Conservation (phyloP, 2,797 vertebrate species). For the Galago senegalensis region DNA sequence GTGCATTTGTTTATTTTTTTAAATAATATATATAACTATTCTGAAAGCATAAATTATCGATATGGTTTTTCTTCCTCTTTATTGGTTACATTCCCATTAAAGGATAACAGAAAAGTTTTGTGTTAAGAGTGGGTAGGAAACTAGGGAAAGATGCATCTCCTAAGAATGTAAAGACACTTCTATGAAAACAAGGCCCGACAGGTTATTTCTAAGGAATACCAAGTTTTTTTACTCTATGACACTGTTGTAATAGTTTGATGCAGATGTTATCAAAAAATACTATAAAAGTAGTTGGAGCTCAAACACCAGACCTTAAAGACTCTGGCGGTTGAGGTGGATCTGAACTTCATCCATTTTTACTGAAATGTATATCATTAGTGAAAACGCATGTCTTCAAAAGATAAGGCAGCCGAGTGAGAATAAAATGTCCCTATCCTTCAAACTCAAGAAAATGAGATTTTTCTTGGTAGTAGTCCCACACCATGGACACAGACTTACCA, state of each 20-base stretch:
- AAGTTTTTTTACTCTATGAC: not conserved
- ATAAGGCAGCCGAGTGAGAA: not conserved
- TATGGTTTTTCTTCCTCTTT: not conserved
- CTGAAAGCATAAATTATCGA: not conserved
- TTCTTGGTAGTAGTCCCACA: not conserved
- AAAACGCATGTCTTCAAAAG: not conserved
- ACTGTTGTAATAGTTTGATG: not conserved
- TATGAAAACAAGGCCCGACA: not conserved
- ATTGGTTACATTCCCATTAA: not conserved
- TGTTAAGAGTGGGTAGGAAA: not conserved
- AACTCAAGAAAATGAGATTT: not conserved
- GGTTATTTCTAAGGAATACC: not conserved
- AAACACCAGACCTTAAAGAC: not conserved
- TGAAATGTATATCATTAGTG: not conserved
- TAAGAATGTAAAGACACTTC: not conserved
- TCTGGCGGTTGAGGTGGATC: not conserved
- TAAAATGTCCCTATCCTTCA: not conserved
- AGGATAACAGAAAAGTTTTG: not conserved
- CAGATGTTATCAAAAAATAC: conserved; percentile 17
- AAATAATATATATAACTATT: not conserved
- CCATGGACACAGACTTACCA: not conserved
- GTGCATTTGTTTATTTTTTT: not conserved
- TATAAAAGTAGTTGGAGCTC: not conserved
- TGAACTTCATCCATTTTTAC: conserved; percentile 13
- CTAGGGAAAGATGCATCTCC: not conserved